Conservation (phyloP, 2,888 invertebrate genomes). For the Orthosia gracilis region DNA sequence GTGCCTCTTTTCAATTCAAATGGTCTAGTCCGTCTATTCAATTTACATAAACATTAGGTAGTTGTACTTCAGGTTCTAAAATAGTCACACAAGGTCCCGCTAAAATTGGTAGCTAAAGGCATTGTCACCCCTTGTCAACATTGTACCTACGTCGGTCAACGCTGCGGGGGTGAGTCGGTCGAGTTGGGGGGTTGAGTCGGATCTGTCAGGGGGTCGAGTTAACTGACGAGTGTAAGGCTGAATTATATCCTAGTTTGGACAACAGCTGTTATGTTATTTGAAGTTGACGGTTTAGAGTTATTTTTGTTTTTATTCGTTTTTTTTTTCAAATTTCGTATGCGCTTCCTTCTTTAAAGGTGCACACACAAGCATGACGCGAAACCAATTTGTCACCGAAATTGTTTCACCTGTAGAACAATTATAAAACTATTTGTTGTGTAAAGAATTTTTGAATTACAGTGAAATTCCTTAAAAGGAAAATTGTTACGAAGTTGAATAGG, state of each 20-base stretch:
- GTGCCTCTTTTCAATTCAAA: background rate
- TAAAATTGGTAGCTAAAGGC: constrained; percentile 33
- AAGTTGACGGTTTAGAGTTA: background rate
- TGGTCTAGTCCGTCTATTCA: background rate
- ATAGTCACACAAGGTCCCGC: constrained; percentile 6
- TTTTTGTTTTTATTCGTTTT: no score
- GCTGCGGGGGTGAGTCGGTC: constrained; percentile 11
- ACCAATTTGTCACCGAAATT: no score
- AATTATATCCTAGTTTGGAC: background rate
- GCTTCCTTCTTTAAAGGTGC: no score
- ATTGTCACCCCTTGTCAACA: constrained; percentile 51
- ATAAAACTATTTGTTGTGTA: no score
- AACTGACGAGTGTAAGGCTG: constrained; percentile 13
- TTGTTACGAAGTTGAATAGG: background rate
- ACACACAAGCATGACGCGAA: no score
- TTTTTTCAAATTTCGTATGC: no score
- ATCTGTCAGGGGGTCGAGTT: constrained; percentile 10
- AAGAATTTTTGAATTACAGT: no score
- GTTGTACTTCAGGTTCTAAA: constrained; percentile 18
- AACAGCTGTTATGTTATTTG: background rate
- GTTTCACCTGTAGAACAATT: no score
- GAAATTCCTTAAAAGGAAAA: background rate
- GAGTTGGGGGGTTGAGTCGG: constrained; percentile 11
- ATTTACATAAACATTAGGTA: background rate
- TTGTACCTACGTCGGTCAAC: constrained; percentile 41